Base-by-base conservation (phyloP, 2,797 vertebrate species). In the Melanotaenia pygmaea region DNA sequence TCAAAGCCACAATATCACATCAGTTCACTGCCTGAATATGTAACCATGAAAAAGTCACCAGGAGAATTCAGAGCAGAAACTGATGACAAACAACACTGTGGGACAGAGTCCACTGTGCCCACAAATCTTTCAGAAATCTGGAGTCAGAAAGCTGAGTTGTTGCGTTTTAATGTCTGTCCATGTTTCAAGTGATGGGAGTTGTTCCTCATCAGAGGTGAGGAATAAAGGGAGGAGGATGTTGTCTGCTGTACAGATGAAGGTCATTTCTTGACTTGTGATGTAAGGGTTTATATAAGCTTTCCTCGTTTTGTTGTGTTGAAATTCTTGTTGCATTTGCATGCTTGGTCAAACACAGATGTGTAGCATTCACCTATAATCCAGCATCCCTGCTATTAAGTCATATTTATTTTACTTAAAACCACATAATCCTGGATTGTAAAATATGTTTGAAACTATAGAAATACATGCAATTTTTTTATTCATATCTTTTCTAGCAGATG, bases 1-100 rank as follows among this genome's bases (percentile, higher is more conserved):
- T 54, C 59, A 30, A 50, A 34, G 54, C 67, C 32, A 16, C 38
- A 37, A 59, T 34, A 57, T 58, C 34, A 37, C 30, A 79, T 60
- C 20, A 5, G 24, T 26, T 5, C 20, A 35, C 38, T 28, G 57
- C 73, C 28, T 64, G 26, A 70, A 40, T 63, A 61, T 53, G 10
- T 26, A 32, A 40, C 9, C 58, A 38, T 20, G 26, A 30, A 74
- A 62, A 59, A 34, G 22, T 63, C 34, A 70, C 13, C 16, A 34
- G 38, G 45, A 63, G 18, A 76, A 47, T 64, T 57, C 14, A 35
- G 10, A 67, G 45, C 4, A 34, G 12, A 26, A 11, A 26, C 1
- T 13, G 16, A 59, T 59, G 47, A n/a, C 54, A 76, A 62, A 11
- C 37, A 72, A 58, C 68, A 47, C 24, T 0, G 1, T 13, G 40